Evolutionary conservation across 1,140 invertebrate genomes (phyloP).

Genomic region (Lordiphosa stackelbergi): DNA sequence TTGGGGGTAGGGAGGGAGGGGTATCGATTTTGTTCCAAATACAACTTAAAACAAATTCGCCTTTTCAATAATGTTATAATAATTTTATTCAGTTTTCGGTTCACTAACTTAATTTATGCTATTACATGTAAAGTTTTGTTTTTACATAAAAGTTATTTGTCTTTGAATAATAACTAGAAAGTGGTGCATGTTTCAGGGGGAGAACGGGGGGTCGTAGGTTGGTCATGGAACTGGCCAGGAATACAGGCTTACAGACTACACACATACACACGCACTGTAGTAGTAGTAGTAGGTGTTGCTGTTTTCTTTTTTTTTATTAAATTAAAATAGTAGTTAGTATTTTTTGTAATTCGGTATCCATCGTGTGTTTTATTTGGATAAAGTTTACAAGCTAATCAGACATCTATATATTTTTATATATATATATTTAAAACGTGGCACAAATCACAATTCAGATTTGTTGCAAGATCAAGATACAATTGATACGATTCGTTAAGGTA

Average conservation of each 20-base stretch:
- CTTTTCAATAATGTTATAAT: slow-evolving; percentile 44
- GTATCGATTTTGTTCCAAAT: slow-evolving; percentile 46
- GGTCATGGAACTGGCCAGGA: slow-evolving; percentile 25
- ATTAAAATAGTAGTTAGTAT: slow-evolving; percentile 54
- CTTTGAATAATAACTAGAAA: slow-evolving; percentile 74
- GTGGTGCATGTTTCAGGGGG: slow-evolving; percentile 25
- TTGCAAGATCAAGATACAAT: slow-evolving; percentile 73
- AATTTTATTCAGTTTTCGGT: slow-evolving; percentile 56
- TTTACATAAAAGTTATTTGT: slow-evolving; percentile 70
- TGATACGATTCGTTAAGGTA: slow-evolving; percentile 67
- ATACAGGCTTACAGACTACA: slow-evolving; percentile 9
- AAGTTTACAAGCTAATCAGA: slow-evolving; percentile 72
- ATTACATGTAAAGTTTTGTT: slow-evolving; percentile 67
- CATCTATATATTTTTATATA: slow-evolving; percentile 45
- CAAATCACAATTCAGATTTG: slow-evolving; percentile 74
- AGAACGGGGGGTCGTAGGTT: neutral
- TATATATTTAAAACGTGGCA: slow-evolving; percentile 68
- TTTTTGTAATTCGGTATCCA: slow-evolving; percentile 33
- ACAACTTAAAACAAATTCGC: slow-evolving; percentile 55
- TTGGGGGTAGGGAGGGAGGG: neutral
- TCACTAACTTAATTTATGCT: slow-evolving; percentile 72
- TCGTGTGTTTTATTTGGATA: slow-evolving; percentile 47
- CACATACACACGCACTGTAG: slow-evolving; percentile 34
- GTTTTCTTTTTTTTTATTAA: slow-evolving; percentile 10
- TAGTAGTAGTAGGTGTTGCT: slow-evolving; percentile 53